Percentiles rank a stretch among this genome's conserved stretches.
phyloP scores from a whole-genome alignment of 2,797 vertebrate genomes.

The Spea hammondii region DNA sequence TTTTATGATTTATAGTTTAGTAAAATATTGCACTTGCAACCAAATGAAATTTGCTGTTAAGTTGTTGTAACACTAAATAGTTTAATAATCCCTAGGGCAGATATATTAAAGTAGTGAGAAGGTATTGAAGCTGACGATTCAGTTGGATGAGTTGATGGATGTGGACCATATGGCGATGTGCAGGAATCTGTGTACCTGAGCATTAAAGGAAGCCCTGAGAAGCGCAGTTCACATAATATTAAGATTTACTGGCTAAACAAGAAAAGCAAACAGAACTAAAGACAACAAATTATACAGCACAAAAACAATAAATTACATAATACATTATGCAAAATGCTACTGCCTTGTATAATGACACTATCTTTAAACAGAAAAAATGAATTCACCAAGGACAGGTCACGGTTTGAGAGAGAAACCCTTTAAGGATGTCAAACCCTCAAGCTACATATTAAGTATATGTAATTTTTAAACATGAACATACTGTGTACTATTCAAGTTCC shows the following conservation, averaged over 20 bases:
- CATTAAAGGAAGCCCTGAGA: slow-evolving; percentile 15
- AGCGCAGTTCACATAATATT: not conserved
- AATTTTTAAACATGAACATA: too few relatives aligned
- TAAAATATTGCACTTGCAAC: too few relatives aligned
- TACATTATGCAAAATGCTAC: too few relatives aligned
- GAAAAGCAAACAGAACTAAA: too few relatives aligned
- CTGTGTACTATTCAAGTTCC: too few relatives aligned
- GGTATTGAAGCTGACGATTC: slow-evolving; percentile 15
- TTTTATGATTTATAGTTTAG: too few relatives aligned
- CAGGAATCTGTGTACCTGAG: slow-evolving; percentile 6
- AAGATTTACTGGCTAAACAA: not conserved
- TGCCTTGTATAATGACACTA: not conserved
- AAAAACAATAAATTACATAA: too few relatives aligned
- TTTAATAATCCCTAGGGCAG: slow-evolving; percentile 5
- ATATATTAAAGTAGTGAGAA: slow-evolving; percentile 2
- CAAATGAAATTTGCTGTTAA: too few relatives aligned
- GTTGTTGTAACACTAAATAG: not conserved
- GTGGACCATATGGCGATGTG: slow-evolving; percentile 28
- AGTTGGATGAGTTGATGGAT: slow-evolving; percentile 29
- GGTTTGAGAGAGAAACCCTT: too few relatives aligned
- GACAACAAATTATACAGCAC: too few relatives aligned
- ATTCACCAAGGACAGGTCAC: not conserved
- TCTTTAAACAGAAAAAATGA: not conserved
- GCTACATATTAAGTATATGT: too few relatives aligned
- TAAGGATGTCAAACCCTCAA: too few relatives aligned